Percentiles rank a stretch among this genome's conserved stretches.
These are phyloP conservation scores for Chamaea fasciata DNA, from an alignment of 2,113 vertebrate genomes.

Conservation along the genomic window DNA sequence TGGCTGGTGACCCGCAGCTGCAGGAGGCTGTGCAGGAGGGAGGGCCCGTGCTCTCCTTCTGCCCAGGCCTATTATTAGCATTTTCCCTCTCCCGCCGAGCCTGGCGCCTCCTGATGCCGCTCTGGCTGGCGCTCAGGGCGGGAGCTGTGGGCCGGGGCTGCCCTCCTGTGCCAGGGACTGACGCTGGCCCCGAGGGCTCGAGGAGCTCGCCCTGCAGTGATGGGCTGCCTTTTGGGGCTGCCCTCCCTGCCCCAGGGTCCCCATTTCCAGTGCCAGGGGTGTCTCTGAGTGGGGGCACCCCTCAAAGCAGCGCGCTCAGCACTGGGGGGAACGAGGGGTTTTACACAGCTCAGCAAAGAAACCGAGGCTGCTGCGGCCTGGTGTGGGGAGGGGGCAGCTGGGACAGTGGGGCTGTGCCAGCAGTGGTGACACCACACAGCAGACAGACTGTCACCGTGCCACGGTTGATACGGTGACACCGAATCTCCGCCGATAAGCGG, in stretches of 20 bases:
- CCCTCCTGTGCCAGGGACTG: not conserved
- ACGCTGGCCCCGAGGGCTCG: rapidly evolving
- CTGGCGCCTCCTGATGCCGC: not conserved
- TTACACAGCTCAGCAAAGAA: not conserved
- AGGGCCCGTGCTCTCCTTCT: not conserved
- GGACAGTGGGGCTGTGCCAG: rapidly evolving
- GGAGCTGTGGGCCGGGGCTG: not conserved
- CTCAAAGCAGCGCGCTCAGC: not conserved
- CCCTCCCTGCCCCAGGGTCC: not conserved
- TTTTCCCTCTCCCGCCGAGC: not conserved
- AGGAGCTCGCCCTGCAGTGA: not conserved
- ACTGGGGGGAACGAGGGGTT: not conserved
- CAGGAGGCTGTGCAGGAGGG: not conserved
- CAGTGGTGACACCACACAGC: not conserved
- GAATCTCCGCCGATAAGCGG: not conserved
- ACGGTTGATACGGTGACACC: not conserved
- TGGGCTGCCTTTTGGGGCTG: not conserved
- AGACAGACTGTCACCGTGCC: not conserved
- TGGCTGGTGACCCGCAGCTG: rapidly evolving
- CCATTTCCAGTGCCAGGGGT: not conserved
- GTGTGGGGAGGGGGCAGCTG: not conserved
- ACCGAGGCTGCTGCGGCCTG: not conserved
- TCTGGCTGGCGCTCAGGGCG: not conserved
- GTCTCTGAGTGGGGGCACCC: not conserved
- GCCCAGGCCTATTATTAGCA: not conserved